Percentiles rank a stretch among this genome's conserved stretches.
phyloP scores from a whole-genome alignment of 1,140 invertebrate genomes.

The Ceratina australensis region DNA sequence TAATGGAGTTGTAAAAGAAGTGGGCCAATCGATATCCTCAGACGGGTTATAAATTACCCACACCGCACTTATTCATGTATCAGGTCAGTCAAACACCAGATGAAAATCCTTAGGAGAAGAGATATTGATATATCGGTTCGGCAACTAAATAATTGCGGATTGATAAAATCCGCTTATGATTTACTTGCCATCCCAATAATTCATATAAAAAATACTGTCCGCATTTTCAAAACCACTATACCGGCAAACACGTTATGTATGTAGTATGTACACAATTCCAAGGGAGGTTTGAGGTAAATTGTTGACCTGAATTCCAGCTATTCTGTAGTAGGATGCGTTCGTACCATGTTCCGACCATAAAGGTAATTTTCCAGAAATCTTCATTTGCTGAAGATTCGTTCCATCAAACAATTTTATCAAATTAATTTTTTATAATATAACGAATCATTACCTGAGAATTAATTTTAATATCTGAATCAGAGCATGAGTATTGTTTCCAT shows the following conservation, averaged over 20 bases:
- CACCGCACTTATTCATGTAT: not conserved
- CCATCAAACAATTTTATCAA: not conserved
- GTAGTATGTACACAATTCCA: not conserved
- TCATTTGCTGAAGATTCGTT: constrained; percentile 10
- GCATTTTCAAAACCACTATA: too few species aligned
- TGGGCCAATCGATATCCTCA: constrained; percentile 4
- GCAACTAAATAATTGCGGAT: too few species aligned
- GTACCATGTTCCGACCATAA: constrained; percentile 1
- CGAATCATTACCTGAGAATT: too few species aligned
- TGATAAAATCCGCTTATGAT: too few species aligned
- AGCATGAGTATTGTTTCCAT: too few species aligned
- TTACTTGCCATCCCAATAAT: too few species aligned
- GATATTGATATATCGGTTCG: too few species aligned
- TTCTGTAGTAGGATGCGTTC: not conserved
- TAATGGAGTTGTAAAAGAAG: constrained; percentile 30
- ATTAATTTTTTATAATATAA: not conserved
- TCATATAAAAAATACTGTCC: too few species aligned
- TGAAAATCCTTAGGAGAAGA: not conserved
- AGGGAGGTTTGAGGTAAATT: constrained; percentile 1
- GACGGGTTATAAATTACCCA: not conserved
- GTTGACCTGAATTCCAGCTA: constrained; percentile 17
- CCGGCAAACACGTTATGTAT: too few species aligned
- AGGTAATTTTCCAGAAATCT: constrained; percentile 11
- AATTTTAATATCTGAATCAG: too few species aligned
- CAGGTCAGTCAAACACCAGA: not conserved